Evolutionary conservation across 2,888 invertebrate species (phyloP), one percentile per base, ranked within the genome.

Genomic region (Strigamia maritima): DNA sequence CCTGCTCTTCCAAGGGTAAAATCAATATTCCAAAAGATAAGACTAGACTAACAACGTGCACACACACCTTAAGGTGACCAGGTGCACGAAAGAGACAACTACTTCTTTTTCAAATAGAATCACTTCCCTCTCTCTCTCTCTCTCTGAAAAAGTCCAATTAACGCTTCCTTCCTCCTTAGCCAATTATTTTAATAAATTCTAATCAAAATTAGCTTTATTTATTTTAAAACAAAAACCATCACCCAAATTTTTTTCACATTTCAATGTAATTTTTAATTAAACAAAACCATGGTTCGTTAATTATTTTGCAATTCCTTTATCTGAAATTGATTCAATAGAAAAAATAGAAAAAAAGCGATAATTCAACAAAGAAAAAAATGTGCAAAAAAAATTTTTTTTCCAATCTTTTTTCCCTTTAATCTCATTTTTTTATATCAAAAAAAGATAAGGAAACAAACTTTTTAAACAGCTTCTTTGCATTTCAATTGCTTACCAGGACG

Each of bases 381-480:
- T 26, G 6, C 24, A 8, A 65, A 65, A 24, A 26, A 65, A 65
- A 49, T n/a, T 16, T 49, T 49, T 31, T 31, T 31, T 19, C n/a
- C 49, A 49, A 49, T 49, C 49, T 49, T 49, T 49, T 49, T n/a
- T 16, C 44, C 49, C 19, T 49, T 49, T 49, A 49, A 49, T 49
- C 49, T 65, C 26, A 26, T 26, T 65, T 65, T 60, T 31, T 31
- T 65, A 26, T 65, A 65, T 65, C 65, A 65, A 65, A 65, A 65
- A 24, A 16, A 65, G 65, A 65, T 65, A 28, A 28, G 65, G 14
- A 28, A 65, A 65, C 28, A 65, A 65, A 65, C 65, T 65, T 65
- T 26, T 65, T 65, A 65, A 65, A 65, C 24, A 26, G 65, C 65
- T 28, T 65, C 28, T 65, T 65, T 65, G 65, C 65, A 65, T 65